Evolutionary conservation across 2,888 invertebrate species (phyloP), one percentile per base, ranked within the genome.

Genomic region (Ypsolopha sequella): DNA sequence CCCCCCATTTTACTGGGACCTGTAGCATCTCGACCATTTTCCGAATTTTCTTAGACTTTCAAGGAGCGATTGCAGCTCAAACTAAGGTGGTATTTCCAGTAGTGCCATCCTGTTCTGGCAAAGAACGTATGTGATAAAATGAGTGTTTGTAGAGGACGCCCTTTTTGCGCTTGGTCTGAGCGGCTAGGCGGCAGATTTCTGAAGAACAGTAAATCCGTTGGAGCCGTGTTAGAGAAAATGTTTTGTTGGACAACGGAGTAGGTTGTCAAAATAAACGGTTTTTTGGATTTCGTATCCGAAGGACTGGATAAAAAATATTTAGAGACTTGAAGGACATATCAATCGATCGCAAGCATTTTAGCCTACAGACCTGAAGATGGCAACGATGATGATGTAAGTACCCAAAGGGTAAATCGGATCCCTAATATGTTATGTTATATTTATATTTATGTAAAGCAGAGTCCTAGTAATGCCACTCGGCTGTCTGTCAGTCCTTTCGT

Each of bases 81-180:
- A 3, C 35, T 58, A 53, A 44, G 57, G 51, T 53, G 63, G 63
- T 41, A 6, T 57, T 56, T 56, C 52, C 55, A 55, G 51, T 53
- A 38, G 54, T 46, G 54, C 58, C 54, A 58, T 75, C 80, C 64
- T 72, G 51, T 54, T 82, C 68, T 55, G 52, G 58, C 79, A 59
- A 64, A 77, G 76, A 69, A 75, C 79, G 82, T 80, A 81, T 80
- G 80, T 75, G 81, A 76, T 76, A 74, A 77, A 77, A 76, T 68
- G 74, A 68, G 65, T 66, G 68, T 72, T 76, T 71, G 69, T 73
- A 69, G 44, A 76, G 76, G 80, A 79, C 79, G 76, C 73, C 80
- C 82, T 86, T 86, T 86, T 85, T 85, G 85, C 80, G 76, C 71
- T 73, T 77, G 76, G 85, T 85, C 86, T 85, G 82, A 76, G 64